A percentile compares a stretch with the other conserved stretches of the same genome.
Conservation (phyloP, 2,113 vertebrate genomes). For the Channa maculata region DNA sequence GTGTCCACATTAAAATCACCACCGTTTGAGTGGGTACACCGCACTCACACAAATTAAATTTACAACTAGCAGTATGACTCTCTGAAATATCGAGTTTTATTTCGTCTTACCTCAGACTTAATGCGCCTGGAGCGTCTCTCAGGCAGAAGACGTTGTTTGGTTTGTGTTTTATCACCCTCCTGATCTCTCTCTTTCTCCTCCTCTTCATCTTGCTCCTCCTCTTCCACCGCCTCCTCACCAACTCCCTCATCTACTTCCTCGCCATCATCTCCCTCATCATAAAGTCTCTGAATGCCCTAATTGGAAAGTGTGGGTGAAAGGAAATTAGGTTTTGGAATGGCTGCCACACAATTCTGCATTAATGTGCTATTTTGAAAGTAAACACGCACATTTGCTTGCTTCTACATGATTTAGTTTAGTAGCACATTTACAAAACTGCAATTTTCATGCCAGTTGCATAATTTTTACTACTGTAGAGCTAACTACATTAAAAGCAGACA, state of each 20-base stretch:
- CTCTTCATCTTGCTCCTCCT: slow-evolving; percentile 78
- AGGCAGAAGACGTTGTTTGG: slow-evolving; percentile 69
- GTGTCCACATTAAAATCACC: too few species aligned
- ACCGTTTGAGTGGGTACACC: too few species aligned
- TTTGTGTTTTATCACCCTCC: slow-evolving; percentile 61
- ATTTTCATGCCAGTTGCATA: not conserved
- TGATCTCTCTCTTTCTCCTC: slow-evolving; percentile 73
- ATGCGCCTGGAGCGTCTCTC: slow-evolving; percentile 84
- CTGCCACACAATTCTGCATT: too few species aligned
- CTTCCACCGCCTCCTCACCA: slow-evolving; percentile 73
- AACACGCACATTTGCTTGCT: too few species aligned
- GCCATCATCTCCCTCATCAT: slow-evolving; percentile 75
- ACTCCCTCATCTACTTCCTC: slow-evolving; percentile 82
- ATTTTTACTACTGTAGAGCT: not conserved
- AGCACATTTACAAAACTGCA: too few species aligned
- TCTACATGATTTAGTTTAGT: too few species aligned
- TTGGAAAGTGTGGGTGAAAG: not conserved
- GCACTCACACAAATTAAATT: too few species aligned
- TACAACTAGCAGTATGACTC: too few species aligned
- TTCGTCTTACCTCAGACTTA: slow-evolving; percentile 78
- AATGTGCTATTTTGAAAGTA: too few species aligned
- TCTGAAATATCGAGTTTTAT: not conserved
- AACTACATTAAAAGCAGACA: not conserved
- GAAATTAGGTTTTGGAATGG: not conserved
- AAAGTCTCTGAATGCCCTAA: slow-evolving; percentile 81